Percentiles rank a stretch among this genome's conserved stretches.
These are phyloP conservation scores for Girardinus metallicus DNA, from an alignment of 2,797 vertebrate species.

Conservation along the genomic window DNA sequence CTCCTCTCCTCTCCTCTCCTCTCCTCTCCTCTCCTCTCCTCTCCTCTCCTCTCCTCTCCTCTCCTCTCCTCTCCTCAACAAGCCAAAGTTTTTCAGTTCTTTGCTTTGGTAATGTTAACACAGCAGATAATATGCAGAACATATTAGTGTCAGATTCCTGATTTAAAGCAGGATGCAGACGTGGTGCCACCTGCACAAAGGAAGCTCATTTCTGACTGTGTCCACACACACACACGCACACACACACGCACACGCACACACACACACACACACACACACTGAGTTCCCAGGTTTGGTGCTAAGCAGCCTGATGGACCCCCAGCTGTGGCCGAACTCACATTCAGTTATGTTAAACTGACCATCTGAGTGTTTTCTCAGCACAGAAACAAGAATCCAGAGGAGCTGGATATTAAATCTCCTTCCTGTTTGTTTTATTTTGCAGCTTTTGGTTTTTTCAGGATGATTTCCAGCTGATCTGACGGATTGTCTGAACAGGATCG, in stretches of 20 bases:
- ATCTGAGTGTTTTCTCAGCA: neutral
- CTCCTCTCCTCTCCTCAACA: neutral
- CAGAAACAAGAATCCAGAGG: neutral
- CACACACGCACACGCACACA: too few relatives aligned
- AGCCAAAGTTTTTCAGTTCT: neutral
- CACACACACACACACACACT: too few relatives aligned
- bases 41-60: too few relatives aligned
- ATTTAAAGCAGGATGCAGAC: neutral
- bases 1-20: too few relatives aligned
- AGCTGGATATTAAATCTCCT: neutral
- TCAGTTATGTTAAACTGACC: neutral
- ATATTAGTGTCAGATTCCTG: neutral
- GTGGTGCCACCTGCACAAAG: neutral
- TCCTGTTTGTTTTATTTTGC: neutral
- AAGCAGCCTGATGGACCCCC: neutral
- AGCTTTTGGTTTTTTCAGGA: neutral
- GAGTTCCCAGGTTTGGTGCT: neutral
- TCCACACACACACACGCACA: too few relatives aligned
- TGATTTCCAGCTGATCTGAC: constrained; percentile 4
- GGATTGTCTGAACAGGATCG: constrained; percentile 5
- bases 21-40: too few relatives aligned
- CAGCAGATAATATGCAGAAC: neutral
- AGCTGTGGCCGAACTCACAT: too few relatives aligned
- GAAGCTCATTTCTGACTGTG: neutral
- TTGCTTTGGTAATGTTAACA: constrained; percentile 8